Conservation (phyloP, 2,888 invertebrate genomes). For the Lasius platythorax region DNA sequence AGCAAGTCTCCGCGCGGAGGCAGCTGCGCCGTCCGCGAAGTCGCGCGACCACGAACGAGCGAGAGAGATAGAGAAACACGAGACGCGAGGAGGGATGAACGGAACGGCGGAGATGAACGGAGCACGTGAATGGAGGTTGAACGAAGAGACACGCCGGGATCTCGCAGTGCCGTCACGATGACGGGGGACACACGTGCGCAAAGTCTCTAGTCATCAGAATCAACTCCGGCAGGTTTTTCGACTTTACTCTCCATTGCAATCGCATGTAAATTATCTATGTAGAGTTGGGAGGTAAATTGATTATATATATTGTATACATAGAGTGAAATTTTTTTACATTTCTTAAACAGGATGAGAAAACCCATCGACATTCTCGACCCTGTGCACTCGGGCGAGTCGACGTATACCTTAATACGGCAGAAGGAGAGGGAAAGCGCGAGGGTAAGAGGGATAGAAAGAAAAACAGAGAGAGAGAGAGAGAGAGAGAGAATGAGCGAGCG, state of each 20-base stretch:
- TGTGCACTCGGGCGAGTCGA: background rate
- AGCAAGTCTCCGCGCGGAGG: constrained; percentile 47
- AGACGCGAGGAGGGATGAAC: background rate
- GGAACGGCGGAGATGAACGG: constrained; percentile 1
- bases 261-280: too few species aligned
- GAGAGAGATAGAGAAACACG: background rate
- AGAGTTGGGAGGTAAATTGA: too few species aligned
- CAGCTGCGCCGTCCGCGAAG: constrained; percentile 66
- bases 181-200: too few species aligned
- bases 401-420: background rate
- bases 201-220: background rate
- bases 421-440: background rate
- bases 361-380: background rate
- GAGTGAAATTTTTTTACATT: too few species aligned
- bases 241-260: background rate
- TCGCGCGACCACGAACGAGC: constrained; percentile 40
- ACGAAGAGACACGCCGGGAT: background rate
- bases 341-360: background rate
- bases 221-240: constrained; percentile 11
- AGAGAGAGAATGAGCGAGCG: constrained; percentile 26
- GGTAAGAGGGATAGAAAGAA: background rate
- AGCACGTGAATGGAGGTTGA: constrained; percentile 3
- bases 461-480: constrained; percentile 26
- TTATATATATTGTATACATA: too few species aligned
- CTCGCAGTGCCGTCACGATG: background rate